Evolutionary conservation across 2,888 invertebrate species (phyloP), one percentile per base, ranked within the genome.

Genomic region (Margaritifera margaritifera): DNA sequence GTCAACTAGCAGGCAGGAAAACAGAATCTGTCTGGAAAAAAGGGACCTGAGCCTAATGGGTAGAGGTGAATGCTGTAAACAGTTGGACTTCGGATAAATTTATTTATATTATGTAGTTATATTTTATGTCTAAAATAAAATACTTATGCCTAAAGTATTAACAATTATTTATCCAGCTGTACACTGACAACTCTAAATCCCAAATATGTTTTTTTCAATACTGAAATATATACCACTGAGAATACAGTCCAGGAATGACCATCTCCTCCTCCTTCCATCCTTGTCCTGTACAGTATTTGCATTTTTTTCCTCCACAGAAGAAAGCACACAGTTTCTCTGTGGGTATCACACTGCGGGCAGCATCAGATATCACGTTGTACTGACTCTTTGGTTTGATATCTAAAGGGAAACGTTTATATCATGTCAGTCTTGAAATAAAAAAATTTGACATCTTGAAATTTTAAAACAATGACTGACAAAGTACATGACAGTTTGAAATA

Each of bases 251-350:
- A 79, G 93, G 93, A 74, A 96, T 92, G 0, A 94, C 95, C 91
- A 93, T 91, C 66, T 91, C 87, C 89, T 93, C 91, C 64, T 92
- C 89, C 59, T 91, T 90, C 76, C 92, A 90, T 92, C 93, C 93
- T 69, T 92, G 92, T 68, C 92, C 92, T 0, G 74, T 77, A 87
- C 95, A 95, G 90, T 96, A 96, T 87, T 94, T 94, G 91, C 96
- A 96, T 71, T 93, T 92, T 54, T 93, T 91, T 0, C 96, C 96
- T 1, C 95, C 95, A 89, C 96, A 96, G 90, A 96, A 95, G 80
- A 96, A 92, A 54, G 94, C 93, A 87, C 96, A 96, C 86, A 94
- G 94, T 69, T 94, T 91, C 15, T 93, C 93, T 1, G 93, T 92
- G 0, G 95, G 94, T 0, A 95, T 86, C 20, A 87, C 71, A 53